Evolutionary conservation across 2,113 vertebrate genomes (phyloP).

Genomic region (Anguilla japonica): DNA sequence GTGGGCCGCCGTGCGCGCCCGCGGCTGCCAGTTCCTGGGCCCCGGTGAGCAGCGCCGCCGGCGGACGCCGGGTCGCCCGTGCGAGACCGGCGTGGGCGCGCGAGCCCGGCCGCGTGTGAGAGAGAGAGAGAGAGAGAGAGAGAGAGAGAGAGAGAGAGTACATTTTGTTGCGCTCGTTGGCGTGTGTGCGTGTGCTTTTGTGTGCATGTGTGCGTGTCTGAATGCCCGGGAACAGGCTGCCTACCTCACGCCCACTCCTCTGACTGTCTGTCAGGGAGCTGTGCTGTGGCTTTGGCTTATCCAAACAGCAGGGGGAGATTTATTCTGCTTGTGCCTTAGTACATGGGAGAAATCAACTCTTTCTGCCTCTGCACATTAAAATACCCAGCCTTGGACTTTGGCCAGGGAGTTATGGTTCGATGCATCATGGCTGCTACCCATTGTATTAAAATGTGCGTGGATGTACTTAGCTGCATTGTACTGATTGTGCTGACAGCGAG

Average conservation of each 20-base stretch:
- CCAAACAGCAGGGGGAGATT: not conserved
- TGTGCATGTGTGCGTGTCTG: not conserved
- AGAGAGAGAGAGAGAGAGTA: no score
- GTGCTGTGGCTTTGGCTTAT: not conserved
- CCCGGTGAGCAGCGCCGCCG: constrained; percentile 78
- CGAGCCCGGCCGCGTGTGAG: no score
- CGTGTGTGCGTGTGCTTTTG: not conserved
- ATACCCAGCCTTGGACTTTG: not conserved
- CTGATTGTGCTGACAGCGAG: not conserved
- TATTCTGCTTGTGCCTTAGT: not conserved
- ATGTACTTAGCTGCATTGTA: not conserved
- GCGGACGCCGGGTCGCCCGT: constrained; percentile 16
- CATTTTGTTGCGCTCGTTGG: not conserved
- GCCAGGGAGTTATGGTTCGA: not conserved
- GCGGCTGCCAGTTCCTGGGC: constrained; percentile 96
- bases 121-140: no score
- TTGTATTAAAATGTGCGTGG: not conserved
- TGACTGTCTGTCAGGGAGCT: not conserved
- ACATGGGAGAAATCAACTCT: not conserved
- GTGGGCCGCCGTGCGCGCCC: constrained; percentile 94
- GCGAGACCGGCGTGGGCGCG: no score
- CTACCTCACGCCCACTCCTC: constrained; percentile 11
- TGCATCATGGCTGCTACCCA: not conserved
- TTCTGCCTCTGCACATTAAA: not conserved
- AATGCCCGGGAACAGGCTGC: not conserved